Percentiles rank a stretch among this genome's conserved stretches.
Conservation (phyloP, 2,888 invertebrate genomes). For the Cryptus armator region DNA sequence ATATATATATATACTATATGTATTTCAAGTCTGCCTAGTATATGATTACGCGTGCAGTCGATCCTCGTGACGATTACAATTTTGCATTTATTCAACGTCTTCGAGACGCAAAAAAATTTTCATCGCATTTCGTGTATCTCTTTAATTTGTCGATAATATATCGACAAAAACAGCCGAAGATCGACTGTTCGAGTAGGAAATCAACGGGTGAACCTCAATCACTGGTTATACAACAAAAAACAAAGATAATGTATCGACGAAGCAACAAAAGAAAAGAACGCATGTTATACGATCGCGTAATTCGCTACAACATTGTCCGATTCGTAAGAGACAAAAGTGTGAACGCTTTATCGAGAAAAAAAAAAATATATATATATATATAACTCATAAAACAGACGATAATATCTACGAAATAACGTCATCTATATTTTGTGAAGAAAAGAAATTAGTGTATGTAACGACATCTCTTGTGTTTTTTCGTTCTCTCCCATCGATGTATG, state of each 20-base stretch:
- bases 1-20: slow-evolving; percentile 44
- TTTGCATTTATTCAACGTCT: too few species aligned
- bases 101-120: background rate
- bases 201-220: slow-evolving; percentile 34
- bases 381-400: slow-evolving; percentile 3
- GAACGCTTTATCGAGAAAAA: slow-evolving; percentile 1
- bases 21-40: slow-evolving; percentile 46
- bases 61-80: background rate
- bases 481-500: slow-evolving; percentile 2
- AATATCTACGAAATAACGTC: background rate
- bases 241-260: slow-evolving; percentile 6
- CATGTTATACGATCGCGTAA: background rate
- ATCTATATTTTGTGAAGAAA: slow-evolving; percentile 18
- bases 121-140: background rate
- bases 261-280: background rate
- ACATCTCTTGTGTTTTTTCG: background rate
- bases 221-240: slow-evolving; percentile 32
- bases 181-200: background rate
- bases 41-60: slow-evolving; percentile 28
- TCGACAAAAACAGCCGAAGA: background rate
- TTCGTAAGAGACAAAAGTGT: background rate
- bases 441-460: slow-evolving; percentile 1
- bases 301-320: background rate
- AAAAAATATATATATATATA: background rate
- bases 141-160: background rate